Evolutionary conservation across 2,888 invertebrate species (phyloP).

Genomic region (Gymnosoma rotundatum): DNA sequence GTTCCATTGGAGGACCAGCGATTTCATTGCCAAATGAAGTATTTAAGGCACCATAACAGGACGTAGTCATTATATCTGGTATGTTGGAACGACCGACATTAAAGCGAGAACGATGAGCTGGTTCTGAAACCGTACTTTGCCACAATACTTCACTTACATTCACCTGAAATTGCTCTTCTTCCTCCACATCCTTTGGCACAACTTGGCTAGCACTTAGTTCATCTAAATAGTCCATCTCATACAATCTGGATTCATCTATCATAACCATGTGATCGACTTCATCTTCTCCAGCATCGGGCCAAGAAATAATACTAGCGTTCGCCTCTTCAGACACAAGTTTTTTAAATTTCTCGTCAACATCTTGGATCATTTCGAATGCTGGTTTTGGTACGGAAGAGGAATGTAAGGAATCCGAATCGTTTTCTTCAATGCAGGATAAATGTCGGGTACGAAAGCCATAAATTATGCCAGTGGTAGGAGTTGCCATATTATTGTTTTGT

Average conservation of each 20-base stretch:
- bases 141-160: conserved; percentile 64
- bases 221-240: conserved; percentile 79
- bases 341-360: conserved; percentile 79
- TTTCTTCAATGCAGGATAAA: conserved; percentile 81
- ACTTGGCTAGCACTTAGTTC: conserved; percentile 75
- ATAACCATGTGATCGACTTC: conserved; percentile 78
- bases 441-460: conserved; percentile 81
- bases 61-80: conserved; percentile 82
- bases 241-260: conserved; percentile 80
- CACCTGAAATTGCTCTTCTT: conserved; percentile 52
- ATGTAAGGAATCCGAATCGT: conserved; percentile 81
- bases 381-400: conserved; percentile 80
- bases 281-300: conserved; percentile 54
- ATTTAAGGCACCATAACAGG: conserved; percentile 81
- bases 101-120: conserved; percentile 72
- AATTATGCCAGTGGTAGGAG: conserved; percentile 72
- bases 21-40: conserved; percentile 75
- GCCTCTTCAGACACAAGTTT: conserved; percentile 72
- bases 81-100: conserved; percentile 45
- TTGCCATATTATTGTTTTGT: conserved; percentile 38
- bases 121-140: conserved; percentile 76
- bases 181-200: conserved; percentile 44
- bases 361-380: conserved; percentile 79
- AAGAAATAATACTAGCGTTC: conserved; percentile 37
- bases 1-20: conserved; percentile 62